Evolutionary conservation across 2,113 vertebrate species (phyloP), one percentile per base, ranked within the genome.

Genomic region (Tragelaphus imberbis): DNA sequence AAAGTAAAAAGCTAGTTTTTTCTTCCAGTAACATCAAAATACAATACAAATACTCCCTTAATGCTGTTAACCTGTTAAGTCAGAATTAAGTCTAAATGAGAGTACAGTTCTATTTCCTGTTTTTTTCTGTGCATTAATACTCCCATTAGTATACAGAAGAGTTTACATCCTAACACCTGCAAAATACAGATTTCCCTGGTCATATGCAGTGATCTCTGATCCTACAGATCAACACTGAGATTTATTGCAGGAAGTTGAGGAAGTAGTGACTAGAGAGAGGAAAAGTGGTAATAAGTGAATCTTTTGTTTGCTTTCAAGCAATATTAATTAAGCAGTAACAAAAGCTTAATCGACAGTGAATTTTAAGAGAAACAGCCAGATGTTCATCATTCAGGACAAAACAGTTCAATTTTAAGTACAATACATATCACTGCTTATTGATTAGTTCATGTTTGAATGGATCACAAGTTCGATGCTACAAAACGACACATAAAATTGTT

Each of bases 11-110:
- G 61, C 17, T 63, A 17, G 68, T 88, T 92, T 90, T 92, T 93
- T 81, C 65, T 93, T 97, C 23, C 23, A 81, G 30, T 47, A 93
- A 85, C 47, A 97, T 75, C 82, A 93, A 92, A 88, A 91, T n/a
- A 77, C 17, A 86, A 65, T 17, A 19, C 40, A 96, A 95, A 84
- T 92, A 21, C 19, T 92, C 36, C 68, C 44, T 87, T 87, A 94
- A 90, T 44, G 80, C 25, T 49, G 3, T 82, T 96, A 95, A 91
- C 56, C 96, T 49, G 80, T 63, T 63, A 95, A 84, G n/a, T 58
- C 10, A 92, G 27, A 94, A 94, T 87, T 86, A 95, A 96, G 14
- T 53, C 6, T 79, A 88, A 75, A 91, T 49, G 9, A 92, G 17
- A 75, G 51, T 79, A 95, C 40, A 91, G 25, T 92, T 68, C 75